Conservation (phyloP, 2,888 invertebrate species). For the Gisinianus flammeolus region DNA sequence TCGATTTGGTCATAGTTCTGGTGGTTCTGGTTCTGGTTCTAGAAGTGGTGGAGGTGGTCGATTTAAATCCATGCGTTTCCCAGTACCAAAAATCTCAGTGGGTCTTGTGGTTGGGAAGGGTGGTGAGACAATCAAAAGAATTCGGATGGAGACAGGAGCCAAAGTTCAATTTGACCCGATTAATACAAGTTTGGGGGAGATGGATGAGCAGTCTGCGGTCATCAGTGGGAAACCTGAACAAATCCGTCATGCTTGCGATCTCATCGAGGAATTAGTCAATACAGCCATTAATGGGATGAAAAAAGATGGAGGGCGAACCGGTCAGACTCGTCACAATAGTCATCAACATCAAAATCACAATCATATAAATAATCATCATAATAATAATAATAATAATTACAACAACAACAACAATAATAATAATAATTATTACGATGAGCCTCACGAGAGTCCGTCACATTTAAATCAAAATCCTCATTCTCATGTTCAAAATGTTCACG, state of each 20-base stretch:
- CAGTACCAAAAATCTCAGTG: slow-evolving; percentile 91
- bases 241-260: slow-evolving; percentile 82
- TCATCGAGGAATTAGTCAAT: slow-evolving; percentile 86
- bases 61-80: slow-evolving; percentile 67
- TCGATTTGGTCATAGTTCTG: slow-evolving; percentile 62
- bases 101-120: slow-evolving; percentile 97
- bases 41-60: slow-evolving; percentile 58
- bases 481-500: not conserved
- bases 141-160: slow-evolving; percentile 92
- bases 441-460: too few species aligned
- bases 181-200: slow-evolving; percentile 54
- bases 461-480: not conserved
- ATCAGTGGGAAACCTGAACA: slow-evolving; percentile 66
- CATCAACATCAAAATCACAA: not conserved
- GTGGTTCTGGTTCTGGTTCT: slow-evolving; percentile 57
- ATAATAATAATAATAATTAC: not conserved
- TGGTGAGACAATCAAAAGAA: slow-evolving; percentile 97
- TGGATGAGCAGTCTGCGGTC: slow-evolving; percentile 53
- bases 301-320: slow-evolving; percentile 61
- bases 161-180: slow-evolving; percentile 79
- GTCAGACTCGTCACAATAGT: slow-evolving; percentile 63
- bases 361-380: not conserved
- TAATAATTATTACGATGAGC: not conserved
- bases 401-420: not conserved
- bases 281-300: slow-evolving; percentile 59